Conservation (phyloP, 2,113 vertebrate genomes). For the Falco punctatus region DNA sequence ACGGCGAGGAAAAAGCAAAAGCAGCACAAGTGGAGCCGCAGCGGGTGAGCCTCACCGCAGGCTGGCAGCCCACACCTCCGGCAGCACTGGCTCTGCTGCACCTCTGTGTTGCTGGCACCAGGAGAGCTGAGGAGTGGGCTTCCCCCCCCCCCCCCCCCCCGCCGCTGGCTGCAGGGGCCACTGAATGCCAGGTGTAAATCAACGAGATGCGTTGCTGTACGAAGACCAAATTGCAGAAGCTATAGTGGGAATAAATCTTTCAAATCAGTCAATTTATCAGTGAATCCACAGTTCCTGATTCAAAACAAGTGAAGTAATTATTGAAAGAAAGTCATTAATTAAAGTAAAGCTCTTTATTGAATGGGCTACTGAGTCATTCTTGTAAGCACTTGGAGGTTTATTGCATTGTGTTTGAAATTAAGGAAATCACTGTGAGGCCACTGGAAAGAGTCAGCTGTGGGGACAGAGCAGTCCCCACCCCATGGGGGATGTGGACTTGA, state of each 20-base stretch:
- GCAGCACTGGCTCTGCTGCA: not conserved
- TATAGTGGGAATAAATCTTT: not conserved
- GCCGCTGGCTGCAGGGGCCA: not conserved
- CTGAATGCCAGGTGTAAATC: not conserved
- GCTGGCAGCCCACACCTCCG: not conserved
- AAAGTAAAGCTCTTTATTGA: not conserved
- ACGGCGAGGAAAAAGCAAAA: not conserved
- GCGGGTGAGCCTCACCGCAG: fast-evolving
- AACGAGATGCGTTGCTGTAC: fast-evolving
- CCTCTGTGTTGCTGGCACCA: too few relatives aligned
- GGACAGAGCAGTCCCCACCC: not conserved
- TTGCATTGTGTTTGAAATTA: not conserved
- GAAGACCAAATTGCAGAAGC: not conserved
- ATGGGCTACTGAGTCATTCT: not conserved
- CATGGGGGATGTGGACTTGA: fast-evolving
- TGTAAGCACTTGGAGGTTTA: not conserved
- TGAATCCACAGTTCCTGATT: not conserved
- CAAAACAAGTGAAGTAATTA: not conserved
- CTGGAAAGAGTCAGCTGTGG: not conserved
- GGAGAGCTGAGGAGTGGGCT: not conserved
- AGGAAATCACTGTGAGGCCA: not conserved
- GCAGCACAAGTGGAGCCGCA: too few relatives aligned
- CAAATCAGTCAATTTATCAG: not conserved
- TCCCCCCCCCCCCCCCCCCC: not conserved
- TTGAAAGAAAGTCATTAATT: not conserved